Base-by-base conservation (phyloP, 2,888 invertebrate species). In the Anorthoa munda region DNA sequence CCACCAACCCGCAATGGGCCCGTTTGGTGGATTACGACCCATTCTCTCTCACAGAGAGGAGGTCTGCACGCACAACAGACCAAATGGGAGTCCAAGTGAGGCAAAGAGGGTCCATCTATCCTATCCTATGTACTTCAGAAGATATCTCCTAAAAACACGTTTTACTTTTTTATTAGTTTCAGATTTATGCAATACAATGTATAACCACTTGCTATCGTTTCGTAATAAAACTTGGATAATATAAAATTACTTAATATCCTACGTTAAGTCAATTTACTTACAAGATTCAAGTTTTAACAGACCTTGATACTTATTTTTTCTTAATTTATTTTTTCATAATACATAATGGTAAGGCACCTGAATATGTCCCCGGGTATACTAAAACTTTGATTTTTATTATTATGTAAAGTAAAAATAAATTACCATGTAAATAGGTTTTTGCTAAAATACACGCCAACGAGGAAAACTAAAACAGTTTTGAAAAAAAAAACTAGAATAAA, bases 401-500 rank as follows among this genome's bases (percentile, higher is more conserved):
- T 9, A 48, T 18, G 18, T 77, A 39, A 23, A 45, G 26, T 39
- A 69, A 26, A 53, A 69, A 68, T 26, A 48, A 26, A 60, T 18
- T 55, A 77, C 18, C 23, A 58, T n/a, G n/a, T 51, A 78, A 58
- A 51, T 63, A 46, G 13, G 39, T 15, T 21, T 58, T 39, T 31
- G 51, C 13, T n/a, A 26, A 45, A 5, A 18, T 31, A 13, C 17
- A 69, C n/a, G 26, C 13, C 50, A 5, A 46, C 31, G 9, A 13
- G 4, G 46, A 48, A 46, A 18, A 23, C 31, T 26, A 13, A 23
- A 58, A 18, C 12, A 1, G 17, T 51, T 66, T 61, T 7, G n/a
- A 13, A 2, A 12, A 51, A 56, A 66, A 31, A 68, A 21, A 39
- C 13, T 59, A 59, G 46, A 76, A 51, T 39, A 66, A 67, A 74